A percentile compares a stretch with the other conserved stretches of the same genome.
Conservation (phyloP, 2,888 invertebrate species). For the Xestia rhomboidea region DNA sequence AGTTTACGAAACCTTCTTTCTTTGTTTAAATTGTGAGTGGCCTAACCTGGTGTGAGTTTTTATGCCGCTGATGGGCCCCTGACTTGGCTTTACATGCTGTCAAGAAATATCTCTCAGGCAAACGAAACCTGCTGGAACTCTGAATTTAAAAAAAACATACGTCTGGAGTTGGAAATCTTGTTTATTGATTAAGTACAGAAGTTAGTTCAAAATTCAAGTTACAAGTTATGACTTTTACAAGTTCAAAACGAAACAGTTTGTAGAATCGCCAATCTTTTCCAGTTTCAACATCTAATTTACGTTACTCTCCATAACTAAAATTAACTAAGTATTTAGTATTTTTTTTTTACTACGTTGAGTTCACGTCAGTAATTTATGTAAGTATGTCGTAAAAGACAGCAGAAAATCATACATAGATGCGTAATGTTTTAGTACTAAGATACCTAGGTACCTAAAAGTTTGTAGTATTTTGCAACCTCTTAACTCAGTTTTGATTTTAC, state of each 20-base stretch:
- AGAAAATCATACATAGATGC: neutral
- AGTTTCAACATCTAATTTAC: neutral
- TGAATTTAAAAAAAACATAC: neutral
- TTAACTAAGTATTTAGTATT: no score
- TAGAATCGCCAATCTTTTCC: conserved; percentile 7
- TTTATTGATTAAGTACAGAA: conserved; percentile 5
- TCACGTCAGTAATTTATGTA: neutral
- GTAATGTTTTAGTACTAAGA: neutral
- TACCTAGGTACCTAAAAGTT: neutral
- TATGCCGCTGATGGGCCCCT: no score
- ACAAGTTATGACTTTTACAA: conserved; percentile 1
- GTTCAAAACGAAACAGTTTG: neutral
- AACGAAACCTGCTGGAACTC: neutral
- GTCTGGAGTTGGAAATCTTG: neutral
- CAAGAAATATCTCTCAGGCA: no score
- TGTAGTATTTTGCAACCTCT: neutral
- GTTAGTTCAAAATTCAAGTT: neutral
- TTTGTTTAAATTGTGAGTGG: no score
- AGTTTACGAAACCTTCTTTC: neutral
- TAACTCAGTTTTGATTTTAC: neutral
- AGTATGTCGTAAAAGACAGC: neutral
- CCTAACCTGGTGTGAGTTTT: no score
- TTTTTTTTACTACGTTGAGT: no score
- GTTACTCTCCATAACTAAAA: no score
- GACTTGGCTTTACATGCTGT: no score